Conservation (phyloP, 2,113 vertebrate genomes). For the Hemibagrus wyckioides region DNA sequence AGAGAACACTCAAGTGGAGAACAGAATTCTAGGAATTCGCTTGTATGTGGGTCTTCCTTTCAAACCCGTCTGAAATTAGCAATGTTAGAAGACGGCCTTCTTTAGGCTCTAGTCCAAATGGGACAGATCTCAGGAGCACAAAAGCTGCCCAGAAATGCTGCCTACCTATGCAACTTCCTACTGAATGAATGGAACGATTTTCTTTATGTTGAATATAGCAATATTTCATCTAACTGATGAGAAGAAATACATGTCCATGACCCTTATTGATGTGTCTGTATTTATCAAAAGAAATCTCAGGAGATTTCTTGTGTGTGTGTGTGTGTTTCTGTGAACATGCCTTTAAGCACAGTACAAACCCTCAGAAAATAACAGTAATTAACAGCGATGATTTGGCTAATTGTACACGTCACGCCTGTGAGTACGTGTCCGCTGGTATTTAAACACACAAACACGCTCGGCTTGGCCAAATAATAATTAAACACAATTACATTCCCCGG, state of each 20-base stretch:
- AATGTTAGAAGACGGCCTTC: not conserved
- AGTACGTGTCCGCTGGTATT: constrained; percentile 3
- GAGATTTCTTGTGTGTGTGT: constrained; percentile 1
- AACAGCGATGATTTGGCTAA: constrained; percentile 20
- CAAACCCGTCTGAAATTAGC: not conserved
- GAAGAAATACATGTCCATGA: not conserved
- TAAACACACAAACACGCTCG: constrained; percentile 5
- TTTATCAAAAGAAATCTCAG: constrained; percentile 8
- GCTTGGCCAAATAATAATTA: constrained; percentile 27
- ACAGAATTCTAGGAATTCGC: not conserved
- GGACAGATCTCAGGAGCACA: not conserved
- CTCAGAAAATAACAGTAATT: constrained; percentile 48
- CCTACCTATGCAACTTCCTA: not conserved
- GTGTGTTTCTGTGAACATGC: constrained; percentile 14
- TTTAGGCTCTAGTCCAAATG: not conserved
- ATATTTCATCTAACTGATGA: not conserved
- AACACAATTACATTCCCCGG: not conserved
- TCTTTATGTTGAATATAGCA: not conserved
- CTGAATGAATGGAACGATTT: not conserved
- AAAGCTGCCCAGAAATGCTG: not conserved
- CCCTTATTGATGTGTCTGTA: not conserved
- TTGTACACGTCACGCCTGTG: constrained; percentile 32
- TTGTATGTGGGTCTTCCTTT: not conserved
- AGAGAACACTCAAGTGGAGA: not conserved
- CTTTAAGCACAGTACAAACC: constrained; percentile 9